These are phyloP conservation scores for Nebria salina DNA, from an alignment of 2,888 invertebrate species.

Conservation along the genomic window DNA sequence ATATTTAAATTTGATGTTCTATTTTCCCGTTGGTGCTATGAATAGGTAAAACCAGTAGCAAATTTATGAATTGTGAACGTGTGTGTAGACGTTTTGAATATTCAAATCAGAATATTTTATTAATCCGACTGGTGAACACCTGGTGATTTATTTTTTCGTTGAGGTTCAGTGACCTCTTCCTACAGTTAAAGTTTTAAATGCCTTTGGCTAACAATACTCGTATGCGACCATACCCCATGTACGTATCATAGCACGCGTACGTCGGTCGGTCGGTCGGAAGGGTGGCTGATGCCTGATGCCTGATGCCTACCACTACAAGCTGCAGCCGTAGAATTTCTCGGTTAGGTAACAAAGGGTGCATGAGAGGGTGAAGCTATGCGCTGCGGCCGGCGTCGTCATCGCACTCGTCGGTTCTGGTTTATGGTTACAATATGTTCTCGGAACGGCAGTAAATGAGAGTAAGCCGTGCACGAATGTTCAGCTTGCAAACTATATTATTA, in stretches of 20 bases:
- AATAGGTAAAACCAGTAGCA: not conserved
- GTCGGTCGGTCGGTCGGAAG: not conserved
- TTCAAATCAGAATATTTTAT: not conserved
- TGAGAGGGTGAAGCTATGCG: conserved; percentile 31
- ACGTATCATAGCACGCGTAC: not conserved
- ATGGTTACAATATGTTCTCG: conserved; percentile 41
- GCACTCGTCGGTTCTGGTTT: conserved; percentile 36
- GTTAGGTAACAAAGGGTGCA: conserved; percentile 39
- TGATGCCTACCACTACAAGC: not conserved
- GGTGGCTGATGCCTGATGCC: not conserved
- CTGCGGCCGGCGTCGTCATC: not conserved
- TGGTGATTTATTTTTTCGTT: conserved; percentile 29
- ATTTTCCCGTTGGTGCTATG: not conserved
- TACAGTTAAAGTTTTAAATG: conserved; percentile 38
- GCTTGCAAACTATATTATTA: conserved; percentile 26
- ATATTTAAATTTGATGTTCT: not conserved
- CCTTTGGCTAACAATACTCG: conserved; percentile 28
- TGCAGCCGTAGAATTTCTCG: conserved; percentile 11
- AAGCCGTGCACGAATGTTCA: conserved; percentile 21
- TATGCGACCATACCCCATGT: conserved; percentile 11
- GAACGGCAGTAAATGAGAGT: conserved; percentile 38
- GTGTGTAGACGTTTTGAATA: not conserved
- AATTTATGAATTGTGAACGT: not conserved
- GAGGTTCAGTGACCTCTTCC: conserved; percentile 42
- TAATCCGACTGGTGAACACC: conserved; percentile 19